Conservation (phyloP, 2,113 vertebrate species). For the Nothobranchius kuhntae region DNA sequence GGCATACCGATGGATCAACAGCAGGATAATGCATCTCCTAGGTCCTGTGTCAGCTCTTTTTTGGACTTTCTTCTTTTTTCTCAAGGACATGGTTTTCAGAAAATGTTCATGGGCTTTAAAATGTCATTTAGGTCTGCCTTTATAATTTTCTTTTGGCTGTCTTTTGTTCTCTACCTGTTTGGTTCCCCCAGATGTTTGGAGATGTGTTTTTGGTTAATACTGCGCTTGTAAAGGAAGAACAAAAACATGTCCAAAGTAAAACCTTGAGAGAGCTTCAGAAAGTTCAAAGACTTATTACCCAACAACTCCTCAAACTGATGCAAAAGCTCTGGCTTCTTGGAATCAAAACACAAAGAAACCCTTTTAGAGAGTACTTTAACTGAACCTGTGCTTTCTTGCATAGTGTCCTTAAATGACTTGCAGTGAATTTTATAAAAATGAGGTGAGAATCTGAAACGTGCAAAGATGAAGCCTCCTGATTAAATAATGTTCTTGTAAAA, state of each 20-base stretch:
- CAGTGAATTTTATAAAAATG: too few relatives aligned
- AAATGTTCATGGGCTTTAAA: not conserved
- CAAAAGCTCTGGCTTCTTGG: too few relatives aligned
- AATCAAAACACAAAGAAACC: too few relatives aligned
- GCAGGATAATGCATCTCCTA: not conserved
- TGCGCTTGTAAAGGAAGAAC: not conserved
- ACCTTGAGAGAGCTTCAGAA: not conserved
- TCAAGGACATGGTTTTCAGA: not conserved
- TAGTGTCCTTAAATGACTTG: too few relatives aligned
- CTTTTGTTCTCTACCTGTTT: not conserved
- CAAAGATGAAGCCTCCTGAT: too few relatives aligned
- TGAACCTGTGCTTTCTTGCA: too few relatives aligned
- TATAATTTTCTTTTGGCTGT: not conserved
- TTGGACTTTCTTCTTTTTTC: not conserved
- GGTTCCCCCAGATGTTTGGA: not conserved
- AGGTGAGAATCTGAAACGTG: too few relatives aligned
- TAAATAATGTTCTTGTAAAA: too few relatives aligned
- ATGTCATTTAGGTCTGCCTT: not conserved
- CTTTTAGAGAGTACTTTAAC: too few relatives aligned
- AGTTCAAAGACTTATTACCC: too few relatives aligned
- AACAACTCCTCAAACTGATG: too few relatives aligned
- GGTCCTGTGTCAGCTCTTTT: conserved; percentile 1
- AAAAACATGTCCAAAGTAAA: not conserved
- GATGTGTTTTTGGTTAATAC: not conserved
- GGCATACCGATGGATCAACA: not conserved